These are phyloP conservation scores for Drosophila kanekoi DNA, from an alignment of 2,888 invertebrate genomes.

Conservation along the genomic window DNA sequence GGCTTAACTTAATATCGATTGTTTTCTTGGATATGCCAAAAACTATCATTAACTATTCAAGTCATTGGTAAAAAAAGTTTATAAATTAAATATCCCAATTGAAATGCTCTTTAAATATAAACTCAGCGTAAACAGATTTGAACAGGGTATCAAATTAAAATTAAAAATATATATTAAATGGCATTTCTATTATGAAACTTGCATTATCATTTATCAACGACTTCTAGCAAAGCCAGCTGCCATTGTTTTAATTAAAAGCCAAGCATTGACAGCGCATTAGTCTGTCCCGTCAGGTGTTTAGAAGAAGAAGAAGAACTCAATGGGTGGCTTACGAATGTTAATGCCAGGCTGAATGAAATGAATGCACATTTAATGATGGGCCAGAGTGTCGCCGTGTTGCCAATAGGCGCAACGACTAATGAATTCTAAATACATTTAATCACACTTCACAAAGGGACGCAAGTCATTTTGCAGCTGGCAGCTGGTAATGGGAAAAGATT, in stretches of 20 bases:
- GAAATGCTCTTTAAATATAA: background rate
- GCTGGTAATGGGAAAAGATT: slow-evolving; percentile 2
- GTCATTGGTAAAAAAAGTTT: background rate
- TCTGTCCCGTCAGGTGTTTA: slow-evolving; percentile 23
- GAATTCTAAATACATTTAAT: slow-evolving; percentile 75
- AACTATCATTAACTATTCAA: too few species aligned
- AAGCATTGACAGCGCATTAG: slow-evolving; percentile 38
- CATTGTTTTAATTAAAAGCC: slow-evolving; percentile 37
- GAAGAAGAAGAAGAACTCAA: background rate
- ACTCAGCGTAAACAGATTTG: background rate
- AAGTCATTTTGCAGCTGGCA: slow-evolving; percentile 37
- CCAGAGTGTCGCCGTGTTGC: slow-evolving; percentile 10
- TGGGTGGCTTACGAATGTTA: slow-evolving; percentile 18
- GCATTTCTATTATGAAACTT: slow-evolving; percentile 1
- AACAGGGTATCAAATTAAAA: slow-evolving; percentile 3
- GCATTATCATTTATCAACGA: slow-evolving; percentile 11
- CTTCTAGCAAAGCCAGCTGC: slow-evolving; percentile 6
- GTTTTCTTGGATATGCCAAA: too few species aligned
- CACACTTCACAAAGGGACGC: slow-evolving; percentile 41
- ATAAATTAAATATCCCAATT: background rate
- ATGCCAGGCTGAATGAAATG: slow-evolving; percentile 59
- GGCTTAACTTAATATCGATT: too few species aligned
- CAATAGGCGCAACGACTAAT: slow-evolving; percentile 57
- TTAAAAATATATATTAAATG: slow-evolving; percentile 24
- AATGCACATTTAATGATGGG: slow-evolving; percentile 71